Evolutionary conservation across 2,113 vertebrate species (phyloP).

Genomic region (Nycticryphes semicollaris): DNA sequence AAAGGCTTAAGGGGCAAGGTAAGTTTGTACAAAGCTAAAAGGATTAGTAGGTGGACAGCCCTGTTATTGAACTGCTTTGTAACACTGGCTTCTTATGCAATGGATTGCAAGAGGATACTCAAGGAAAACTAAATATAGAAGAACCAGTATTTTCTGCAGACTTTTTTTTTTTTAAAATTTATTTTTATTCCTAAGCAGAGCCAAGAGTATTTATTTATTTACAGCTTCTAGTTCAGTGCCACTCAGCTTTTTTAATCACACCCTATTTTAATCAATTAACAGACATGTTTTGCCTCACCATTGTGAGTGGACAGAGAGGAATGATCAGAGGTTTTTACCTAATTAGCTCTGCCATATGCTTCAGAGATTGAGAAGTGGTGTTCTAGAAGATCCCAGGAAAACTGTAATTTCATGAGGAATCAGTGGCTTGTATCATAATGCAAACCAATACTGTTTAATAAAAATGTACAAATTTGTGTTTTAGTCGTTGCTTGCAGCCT

Average conservation of each 20-base stretch:
- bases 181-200: not conserved
- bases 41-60: not conserved
- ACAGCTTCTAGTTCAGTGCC: not conserved
- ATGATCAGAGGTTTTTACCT: not conserved
- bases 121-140: not conserved
- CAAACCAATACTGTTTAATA: not conserved
- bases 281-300: not conserved
- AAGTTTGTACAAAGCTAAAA: not conserved
- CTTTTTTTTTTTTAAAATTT: not conserved
- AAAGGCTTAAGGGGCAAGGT: not conserved
- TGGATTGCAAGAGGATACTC: not conserved
- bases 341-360: not conserved
- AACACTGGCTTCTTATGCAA: not conserved
- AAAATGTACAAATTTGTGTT: not conserved
- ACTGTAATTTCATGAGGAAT: not conserved
- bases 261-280: not conserved
- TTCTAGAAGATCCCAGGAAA: not conserved
- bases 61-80: not conserved
- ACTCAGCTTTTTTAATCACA: not conserved
- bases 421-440: not conserved
- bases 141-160: not conserved
- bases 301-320: not conserved
- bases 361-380: not conserved
- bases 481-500: not conserved
- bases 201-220: not conserved